A percentile compares a stretch with the other conserved stretches of the same genome.
phyloP scores from a whole-genome alignment of 2,888 invertebrate species.

The Drosophila quinaria region DNA sequence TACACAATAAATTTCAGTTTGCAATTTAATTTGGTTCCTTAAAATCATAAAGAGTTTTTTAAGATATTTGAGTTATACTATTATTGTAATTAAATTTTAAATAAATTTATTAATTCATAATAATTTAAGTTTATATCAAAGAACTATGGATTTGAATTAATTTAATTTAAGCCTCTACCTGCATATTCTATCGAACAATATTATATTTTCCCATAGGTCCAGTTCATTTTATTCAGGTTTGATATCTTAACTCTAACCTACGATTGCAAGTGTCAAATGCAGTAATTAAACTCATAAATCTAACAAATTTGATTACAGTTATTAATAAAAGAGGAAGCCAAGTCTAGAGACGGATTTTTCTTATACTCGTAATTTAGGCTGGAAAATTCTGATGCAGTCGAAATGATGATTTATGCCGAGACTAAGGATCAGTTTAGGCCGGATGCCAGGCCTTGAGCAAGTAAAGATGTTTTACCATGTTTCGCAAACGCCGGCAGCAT shows the following conservation, averaged over 20 bases:
- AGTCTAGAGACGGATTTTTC: neutral
- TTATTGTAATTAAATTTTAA: no score
- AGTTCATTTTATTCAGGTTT: no score
- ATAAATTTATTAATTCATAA: no score
- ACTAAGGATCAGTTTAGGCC: conserved; percentile 43
- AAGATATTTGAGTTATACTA: no score
- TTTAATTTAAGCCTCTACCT: no score
- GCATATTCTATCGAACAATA: no score
- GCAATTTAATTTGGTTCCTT: no score
- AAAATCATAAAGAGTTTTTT: no score
- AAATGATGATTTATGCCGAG: conserved; percentile 34
- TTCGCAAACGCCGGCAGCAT: conserved; percentile 70
- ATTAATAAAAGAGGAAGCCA: neutral
- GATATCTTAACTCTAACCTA: neutral
- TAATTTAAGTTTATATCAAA: no score
- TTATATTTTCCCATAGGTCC: no score
- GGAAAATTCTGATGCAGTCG: conserved; percentile 12
- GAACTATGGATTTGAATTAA: no score
- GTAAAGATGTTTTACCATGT: conserved; percentile 67
- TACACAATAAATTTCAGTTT: no score
- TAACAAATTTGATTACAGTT: neutral
- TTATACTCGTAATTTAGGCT: neutral
- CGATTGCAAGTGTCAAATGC: conserved; percentile 5
- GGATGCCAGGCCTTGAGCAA: conserved; percentile 69
- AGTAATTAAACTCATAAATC: neutral